A percentile compares a stretch with the other conserved stretches of the same genome.
These are phyloP conservation scores for Tokudaia muenninki DNA, from an alignment of 2,797 vertebrate species.

Conservation along the genomic window DNA sequence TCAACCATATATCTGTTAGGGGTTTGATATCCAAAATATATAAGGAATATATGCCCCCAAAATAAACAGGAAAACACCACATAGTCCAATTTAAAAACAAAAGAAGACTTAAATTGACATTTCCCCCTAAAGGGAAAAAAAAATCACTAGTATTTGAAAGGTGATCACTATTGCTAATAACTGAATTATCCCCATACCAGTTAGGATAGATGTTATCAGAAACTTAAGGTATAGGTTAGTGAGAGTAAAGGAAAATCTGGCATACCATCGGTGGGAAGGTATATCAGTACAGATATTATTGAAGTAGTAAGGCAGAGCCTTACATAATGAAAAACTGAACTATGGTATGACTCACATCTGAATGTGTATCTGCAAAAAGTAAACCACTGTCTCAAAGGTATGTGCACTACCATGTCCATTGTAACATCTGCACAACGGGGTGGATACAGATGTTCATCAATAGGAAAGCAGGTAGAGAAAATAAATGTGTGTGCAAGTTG, in stretches of 20 bases:
- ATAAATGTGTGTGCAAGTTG: not conserved
- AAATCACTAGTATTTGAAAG: not conserved
- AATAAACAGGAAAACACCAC: not conserved
- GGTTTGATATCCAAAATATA: not conserved
- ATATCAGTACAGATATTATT: not conserved
- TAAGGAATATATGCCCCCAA: not conserved
- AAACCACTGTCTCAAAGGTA: not conserved
- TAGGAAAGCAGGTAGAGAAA: not conserved
- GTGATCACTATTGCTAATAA: not conserved
- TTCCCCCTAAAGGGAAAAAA: not conserved
- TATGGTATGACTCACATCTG: not conserved
- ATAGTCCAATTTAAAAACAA: not conserved
- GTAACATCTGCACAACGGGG: not conserved
- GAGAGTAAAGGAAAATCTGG: not conserved
- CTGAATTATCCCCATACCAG: not conserved
- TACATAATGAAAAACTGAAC: not conserved
- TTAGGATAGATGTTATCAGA: not conserved
- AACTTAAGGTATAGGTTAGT: not conserved
- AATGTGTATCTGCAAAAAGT: not conserved
- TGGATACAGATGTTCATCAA: not conserved
- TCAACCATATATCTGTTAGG: not conserved
- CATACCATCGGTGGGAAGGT: not conserved
- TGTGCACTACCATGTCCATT: not conserved
- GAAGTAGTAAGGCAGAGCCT: not conserved
- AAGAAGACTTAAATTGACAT: not conserved